phyloP scores from a whole-genome alignment of 2,888 invertebrate species.

The Iphiclides podalirius region DNA sequence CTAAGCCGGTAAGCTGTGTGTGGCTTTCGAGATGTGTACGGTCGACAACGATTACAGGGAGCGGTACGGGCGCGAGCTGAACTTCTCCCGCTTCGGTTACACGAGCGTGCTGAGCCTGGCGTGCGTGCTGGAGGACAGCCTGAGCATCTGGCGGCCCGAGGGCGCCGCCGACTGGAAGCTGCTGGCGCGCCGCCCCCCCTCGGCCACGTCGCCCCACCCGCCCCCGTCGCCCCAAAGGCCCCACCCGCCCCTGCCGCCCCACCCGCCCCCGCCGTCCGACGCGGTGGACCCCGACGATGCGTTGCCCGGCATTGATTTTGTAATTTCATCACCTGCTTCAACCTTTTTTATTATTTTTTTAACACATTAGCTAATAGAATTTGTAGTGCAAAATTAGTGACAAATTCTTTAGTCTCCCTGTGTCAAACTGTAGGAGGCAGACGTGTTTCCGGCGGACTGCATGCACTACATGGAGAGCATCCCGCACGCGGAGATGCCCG shows the following conservation, averaged over 20 bases:
- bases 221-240: conserved; percentile 11
- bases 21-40: too few relatives aligned
- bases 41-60: too few relatives aligned
- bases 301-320: conserved; percentile 47
- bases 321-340: conserved; percentile 39
- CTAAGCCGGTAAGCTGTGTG: too few relatives aligned
- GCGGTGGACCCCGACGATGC: conserved; percentile 48
- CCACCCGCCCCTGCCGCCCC: conserved; percentile 16
- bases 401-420: too few relatives aligned
- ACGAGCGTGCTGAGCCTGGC: conserved; percentile 52
- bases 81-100: conserved; percentile 51
- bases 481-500: conserved; percentile 36
- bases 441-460: conserved; percentile 69
- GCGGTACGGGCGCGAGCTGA: conserved; percentile 52
- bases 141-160: conserved; percentile 35
- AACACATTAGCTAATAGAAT: background rate
- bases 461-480: conserved; percentile 58
- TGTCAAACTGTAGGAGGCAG: conserved; percentile 60
- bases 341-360: background rate
- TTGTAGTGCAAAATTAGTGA: too few relatives aligned
- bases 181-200: conserved; percentile 22
- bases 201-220: background rate
- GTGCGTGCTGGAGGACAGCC: conserved; percentile 38
- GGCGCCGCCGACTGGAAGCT: conserved; percentile 40
- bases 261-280: conserved; percentile 14